phyloP scores from a whole-genome alignment of 2,888 invertebrate species.

The Anarsia innoxiella region DNA sequence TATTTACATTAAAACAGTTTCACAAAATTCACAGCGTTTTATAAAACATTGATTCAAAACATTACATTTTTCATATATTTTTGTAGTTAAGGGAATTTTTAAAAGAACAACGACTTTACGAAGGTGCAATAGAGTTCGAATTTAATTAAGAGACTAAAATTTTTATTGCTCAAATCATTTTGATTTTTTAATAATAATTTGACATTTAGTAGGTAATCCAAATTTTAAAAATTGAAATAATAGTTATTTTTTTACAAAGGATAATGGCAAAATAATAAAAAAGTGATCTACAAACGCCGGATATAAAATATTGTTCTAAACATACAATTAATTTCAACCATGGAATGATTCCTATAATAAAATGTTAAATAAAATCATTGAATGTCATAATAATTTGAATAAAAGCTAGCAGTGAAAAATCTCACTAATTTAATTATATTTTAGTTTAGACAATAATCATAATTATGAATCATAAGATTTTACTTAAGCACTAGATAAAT shows the following conservation, averaged over 20 bases:
- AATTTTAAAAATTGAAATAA: too few species aligned
- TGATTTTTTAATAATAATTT: too few species aligned
- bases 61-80: not conserved
- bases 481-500: constrained; percentile 67
- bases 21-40: too few species aligned
- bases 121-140: too few species aligned
- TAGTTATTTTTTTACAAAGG: too few species aligned
- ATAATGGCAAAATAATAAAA: too few species aligned
- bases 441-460: constrained; percentile 17
- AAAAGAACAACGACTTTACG: not conserved
- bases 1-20: constrained; percentile 70
- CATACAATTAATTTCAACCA: constrained; percentile 7
- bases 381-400: constrained; percentile 27
- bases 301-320: constrained; percentile 11
- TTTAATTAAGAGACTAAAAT: too few species aligned
- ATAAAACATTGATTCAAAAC: too few species aligned
- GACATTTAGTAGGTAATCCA: too few species aligned
- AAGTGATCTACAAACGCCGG: too few species aligned
- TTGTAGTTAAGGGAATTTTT: not conserved
- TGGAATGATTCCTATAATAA: constrained; percentile 19
- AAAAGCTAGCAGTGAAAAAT: constrained; percentile 48
- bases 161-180: too few species aligned
- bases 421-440: constrained; percentile 42
- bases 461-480: constrained; percentile 50
- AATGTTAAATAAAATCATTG: constrained; percentile 18